A percentile compares a stretch with the other conserved stretches of the same genome.
Evolutionary conservation across 2,888 invertebrate species (phyloP).

Genomic region (Syrista parreyssii): DNA sequence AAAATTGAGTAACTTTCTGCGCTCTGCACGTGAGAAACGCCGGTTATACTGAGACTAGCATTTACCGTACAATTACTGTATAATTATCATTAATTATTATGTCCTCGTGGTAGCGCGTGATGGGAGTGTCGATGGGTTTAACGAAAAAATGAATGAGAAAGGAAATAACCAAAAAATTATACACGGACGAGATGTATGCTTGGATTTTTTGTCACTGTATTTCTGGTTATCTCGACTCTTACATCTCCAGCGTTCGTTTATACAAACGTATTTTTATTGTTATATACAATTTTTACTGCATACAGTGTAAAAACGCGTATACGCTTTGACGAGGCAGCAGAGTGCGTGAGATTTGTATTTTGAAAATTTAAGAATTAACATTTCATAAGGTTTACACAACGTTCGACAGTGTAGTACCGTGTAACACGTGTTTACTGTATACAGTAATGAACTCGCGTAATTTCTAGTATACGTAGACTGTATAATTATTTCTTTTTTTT

Average conservation of each 20-base stretch:
- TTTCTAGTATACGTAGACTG: neutral
- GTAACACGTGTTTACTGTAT: neutral
- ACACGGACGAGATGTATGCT: neutral
- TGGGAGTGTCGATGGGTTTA: neutral
- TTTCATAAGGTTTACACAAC: neutral
- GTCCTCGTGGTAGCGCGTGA: neutral
- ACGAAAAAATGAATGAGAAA: neutral
- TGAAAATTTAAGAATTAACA: neutral
- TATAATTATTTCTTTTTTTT: neutral
- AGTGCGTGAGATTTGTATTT: neutral
- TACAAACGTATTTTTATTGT: neutral
- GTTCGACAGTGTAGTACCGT: neutral
- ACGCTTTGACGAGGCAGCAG: neutral
- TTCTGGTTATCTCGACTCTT: slow-evolving; percentile 6
- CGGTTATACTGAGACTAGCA: slow-evolving; percentile 15
- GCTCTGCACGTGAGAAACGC: slow-evolving; percentile 3
- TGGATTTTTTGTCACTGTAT: neutral
- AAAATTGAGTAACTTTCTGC: neutral
- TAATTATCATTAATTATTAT: slow-evolving; percentile 11
- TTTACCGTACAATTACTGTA: slow-evolving; percentile 10
- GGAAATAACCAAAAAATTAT: neutral
- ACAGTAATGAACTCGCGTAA: neutral
- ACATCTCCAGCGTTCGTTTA: slow-evolving; percentile 7
- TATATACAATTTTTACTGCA: neutral
- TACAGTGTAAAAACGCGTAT: neutral